These are phyloP conservation scores for Anolis sagrei DNA, from an alignment of 2,113 vertebrate genomes.

Conservation along the genomic window DNA sequence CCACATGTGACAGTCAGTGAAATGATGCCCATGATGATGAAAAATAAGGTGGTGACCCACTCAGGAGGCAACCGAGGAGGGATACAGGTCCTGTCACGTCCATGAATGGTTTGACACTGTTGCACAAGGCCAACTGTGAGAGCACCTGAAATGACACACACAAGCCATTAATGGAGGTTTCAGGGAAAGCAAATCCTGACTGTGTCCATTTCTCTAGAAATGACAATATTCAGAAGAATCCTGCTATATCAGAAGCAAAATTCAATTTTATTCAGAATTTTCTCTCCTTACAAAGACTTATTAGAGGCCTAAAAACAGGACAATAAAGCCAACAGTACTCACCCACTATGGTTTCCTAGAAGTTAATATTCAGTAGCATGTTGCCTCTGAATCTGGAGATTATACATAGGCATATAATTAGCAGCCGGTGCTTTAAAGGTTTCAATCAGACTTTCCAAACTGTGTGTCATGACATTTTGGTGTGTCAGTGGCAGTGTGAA, in stretches of 20 bases:
- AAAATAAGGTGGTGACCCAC: conserved; percentile 98
- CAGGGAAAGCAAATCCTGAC: conserved; percentile 17
- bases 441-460: too few species aligned
- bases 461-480: too few species aligned
- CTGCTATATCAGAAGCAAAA: neutral
- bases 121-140: conserved; percentile 93
- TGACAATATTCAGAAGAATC: neutral
- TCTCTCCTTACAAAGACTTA: too few species aligned
- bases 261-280: neutral
- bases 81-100: conserved; percentile 95
- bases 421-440: neutral
- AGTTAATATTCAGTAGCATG: too few species aligned
- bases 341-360: too few species aligned
- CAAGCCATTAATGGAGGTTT: conserved; percentile 32
- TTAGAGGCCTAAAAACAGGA: neutral
- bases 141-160: conserved; percentile 82
- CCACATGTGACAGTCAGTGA: conserved; percentile 97
- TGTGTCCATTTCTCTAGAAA: conserved; percentile 30
- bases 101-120: conserved; percentile 98
- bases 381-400: neutral
- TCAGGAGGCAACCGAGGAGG: conserved; percentile 96
- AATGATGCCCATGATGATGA: conserved; percentile 99
- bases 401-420: neutral
- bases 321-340: neutral
- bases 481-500: too few species aligned